Evolutionary conservation across 2,888 invertebrate species (phyloP), one percentile per base, ranked within the genome.

Genomic region (Neocrepidodera transversa): DNA sequence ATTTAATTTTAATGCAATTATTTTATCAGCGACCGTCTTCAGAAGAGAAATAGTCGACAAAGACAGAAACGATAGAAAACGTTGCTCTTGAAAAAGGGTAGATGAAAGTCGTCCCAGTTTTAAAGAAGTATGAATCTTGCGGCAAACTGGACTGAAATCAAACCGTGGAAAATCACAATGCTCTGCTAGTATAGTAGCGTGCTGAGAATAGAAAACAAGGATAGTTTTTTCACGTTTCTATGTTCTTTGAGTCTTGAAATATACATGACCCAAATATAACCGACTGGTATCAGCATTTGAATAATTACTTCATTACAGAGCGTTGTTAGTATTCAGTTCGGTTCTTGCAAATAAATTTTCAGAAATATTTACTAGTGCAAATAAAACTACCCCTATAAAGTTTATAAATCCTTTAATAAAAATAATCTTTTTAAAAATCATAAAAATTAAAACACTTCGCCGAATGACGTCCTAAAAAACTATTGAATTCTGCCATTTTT

Each of bases 101-200:
- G 45, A 43, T 53, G 45, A 20, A 53, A 43, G 42, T 35, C 43
- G 43, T 32, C 30, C 23, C 35, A 28, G 42, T 43, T 30, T 18
- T 16, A 16, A 53, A 55, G 45, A 47, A 50, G 42, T 59, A 59
- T 59, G 58, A 59, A 59, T 43, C 49, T 49, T 49, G 49, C 45
- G 36, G 43, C 50, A 35, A 55, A 55, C 60, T 14, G 45, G 55
- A 55, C 60, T 57, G 60, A 45, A 60, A 55, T 55, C 55, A 54
- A 50, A 60, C 48, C 50, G 45, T 16, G 54, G 49, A 60, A 54
- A 59, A 59, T 54, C 54, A 49, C 50, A 55, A 48, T 54, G 60
- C 54, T 35, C 53, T 50, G 42, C 42, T 45, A 43, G 38, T 11
- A 30, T 26, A 45, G 50, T 51, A 30, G 51, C 50, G 57, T 51